Evolutionary conservation across 2,113 vertebrate genomes (phyloP), one percentile per base, ranked within the genome.

Genomic region (Poeciliopsis retropinna): DNA sequence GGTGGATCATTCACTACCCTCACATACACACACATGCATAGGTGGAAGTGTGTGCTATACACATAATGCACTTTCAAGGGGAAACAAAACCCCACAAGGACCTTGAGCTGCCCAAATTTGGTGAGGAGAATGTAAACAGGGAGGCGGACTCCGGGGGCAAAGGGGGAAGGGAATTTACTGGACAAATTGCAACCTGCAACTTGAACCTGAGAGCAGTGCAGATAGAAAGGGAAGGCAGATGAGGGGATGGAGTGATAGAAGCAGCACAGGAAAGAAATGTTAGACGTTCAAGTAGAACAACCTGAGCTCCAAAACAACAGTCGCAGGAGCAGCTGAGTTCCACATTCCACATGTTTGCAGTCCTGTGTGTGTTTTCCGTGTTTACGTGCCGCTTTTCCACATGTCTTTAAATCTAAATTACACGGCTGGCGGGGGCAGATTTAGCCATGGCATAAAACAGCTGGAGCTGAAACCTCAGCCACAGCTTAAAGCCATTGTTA

Each of bases 61-160:
- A 60, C 44, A 74, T 51, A 67, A 78, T 76, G 67, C 65, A 88
- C 74, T 80, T 78, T 85, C 57, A 81, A 83, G 60, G 32, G 72
- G 5, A 78, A 65, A 61, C 39, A 64, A 80, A 29, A 73, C 65
- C 87, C 74, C 80, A 84, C 61, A 67, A 75, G 81, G 89, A 93
- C 92, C 93, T 90, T 85, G 88, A 67, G 84, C 85, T 85, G 74
- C 75, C 89, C 93, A 93, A 93, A 92, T 93, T 94, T 89, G 92
- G 90, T 82, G 87, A 83, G 89, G 89, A 92, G 93, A 95, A 94
- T 92, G 94, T 96, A 95, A 97, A 97, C 94, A 96, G 0, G 64
- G 89, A 84, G 95, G 95, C 85, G 93, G 94, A 81, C 63, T 80
- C 60, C 54, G 47, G 76, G 74, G 74, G 71, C 47, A 60, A 71